Percentiles rank a stretch among this genome's conserved stretches.
Evolutionary conservation across 2,113 vertebrate genomes (phyloP).

Genomic region (Crocuta crocuta): DNA sequence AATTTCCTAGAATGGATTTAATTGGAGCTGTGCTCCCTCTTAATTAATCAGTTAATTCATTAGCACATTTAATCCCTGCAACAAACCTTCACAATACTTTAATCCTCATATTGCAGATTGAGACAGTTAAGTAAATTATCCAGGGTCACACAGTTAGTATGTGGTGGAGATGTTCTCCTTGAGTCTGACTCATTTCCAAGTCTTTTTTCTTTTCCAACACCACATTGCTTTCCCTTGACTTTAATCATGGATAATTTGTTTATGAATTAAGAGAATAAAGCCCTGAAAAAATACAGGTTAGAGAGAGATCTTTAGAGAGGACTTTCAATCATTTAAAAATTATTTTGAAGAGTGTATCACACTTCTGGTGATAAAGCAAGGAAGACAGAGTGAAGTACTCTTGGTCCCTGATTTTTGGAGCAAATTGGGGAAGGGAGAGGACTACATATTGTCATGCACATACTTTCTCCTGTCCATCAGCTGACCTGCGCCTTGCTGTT

Average conservation of each 20-base stretch:
- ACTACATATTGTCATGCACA: not conserved
- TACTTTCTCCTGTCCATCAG: not conserved
- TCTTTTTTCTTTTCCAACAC: not conserved
- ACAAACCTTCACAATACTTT: not conserved
- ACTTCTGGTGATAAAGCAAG: not conserved
- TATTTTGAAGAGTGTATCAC: not conserved
- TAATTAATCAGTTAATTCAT: not conserved
- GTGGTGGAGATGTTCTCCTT: not conserved
- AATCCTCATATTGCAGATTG: not conserved
- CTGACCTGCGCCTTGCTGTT: not conserved
- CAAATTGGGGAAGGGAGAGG: not conserved
- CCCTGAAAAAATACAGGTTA: not conserved
- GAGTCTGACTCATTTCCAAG: not conserved
- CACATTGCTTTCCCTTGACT: conserved; percentile 25
- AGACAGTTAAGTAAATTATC: not conserved
- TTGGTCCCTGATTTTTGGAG: not conserved
- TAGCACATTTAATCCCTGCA: conserved; percentile 19
- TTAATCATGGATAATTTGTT: conserved; percentile 3
- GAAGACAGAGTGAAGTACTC: not conserved
- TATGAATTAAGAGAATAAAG: not conserved
- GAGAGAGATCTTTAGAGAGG: not conserved
- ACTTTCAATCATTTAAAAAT: not conserved
- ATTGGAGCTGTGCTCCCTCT: not conserved
- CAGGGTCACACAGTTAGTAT: not conserved
- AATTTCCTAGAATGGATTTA: conserved; percentile 35